Evolutionary conservation across 2,888 invertebrate species (phyloP), one percentile per base, ranked within the genome.

Genomic region (Ormia ochracea): DNA sequence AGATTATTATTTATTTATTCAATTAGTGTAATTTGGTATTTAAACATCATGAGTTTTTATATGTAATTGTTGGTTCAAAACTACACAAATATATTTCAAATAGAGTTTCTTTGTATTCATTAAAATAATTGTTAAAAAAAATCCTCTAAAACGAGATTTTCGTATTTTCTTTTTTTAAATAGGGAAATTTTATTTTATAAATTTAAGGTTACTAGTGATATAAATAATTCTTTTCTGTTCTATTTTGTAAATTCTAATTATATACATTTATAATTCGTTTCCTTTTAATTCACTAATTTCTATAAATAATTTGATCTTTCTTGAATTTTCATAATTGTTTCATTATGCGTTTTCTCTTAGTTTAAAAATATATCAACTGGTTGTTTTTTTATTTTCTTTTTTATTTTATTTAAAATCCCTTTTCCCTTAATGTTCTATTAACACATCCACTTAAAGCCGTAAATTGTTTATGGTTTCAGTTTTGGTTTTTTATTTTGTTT

Each of bases 281-380:
- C 17, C 17, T 65, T 50, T 10, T 38, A 56, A n/a, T 50, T 26
- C 28, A 31, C 26, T 50, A 59, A 52, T 66, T 41, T 28, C 80
- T 80, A 80, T 72, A 80, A 80, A 80, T 80, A 76, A 80, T 76
- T 76, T 80, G 80, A 80, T 80, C 80, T 80, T 80, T 80, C 80
- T 72, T 80, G 80, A 80, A 80, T 80, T 80, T 80, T 76, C 80
- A 76, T 80, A 80, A 76, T 75, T 63, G 19, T 52, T 74, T 28
- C 41, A 45, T 74, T 73, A 54, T 54, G n/a, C 61, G 10, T 38
- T 19, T 28, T 14, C 12, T 21, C 9, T n/a, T 0, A 5, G 17
- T 45, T 52, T 50, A 9, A 31, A 68, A 73, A 68, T 66, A 63
- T 45, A 66, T 38, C 45, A 19, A 41, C 41, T 36, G 14, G 26